A percentile compares a stretch with the other conserved stretches of the same genome.
These are phyloP conservation scores for Helicoverpa zea DNA, from an alignment of 1,140 invertebrate genomes.

Conservation along the genomic window DNA sequence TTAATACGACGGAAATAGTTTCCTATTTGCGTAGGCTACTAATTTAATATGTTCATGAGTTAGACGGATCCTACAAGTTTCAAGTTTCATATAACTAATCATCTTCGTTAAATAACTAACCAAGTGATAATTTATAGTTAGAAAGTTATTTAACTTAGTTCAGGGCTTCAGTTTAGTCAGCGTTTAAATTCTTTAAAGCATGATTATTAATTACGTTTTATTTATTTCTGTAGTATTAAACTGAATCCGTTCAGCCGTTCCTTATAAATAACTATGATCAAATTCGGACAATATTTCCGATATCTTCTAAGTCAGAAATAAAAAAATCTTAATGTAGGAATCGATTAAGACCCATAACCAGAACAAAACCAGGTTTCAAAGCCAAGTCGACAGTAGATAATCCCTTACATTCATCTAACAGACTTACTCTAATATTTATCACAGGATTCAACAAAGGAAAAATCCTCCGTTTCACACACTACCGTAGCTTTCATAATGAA, in stretches of 20 bases:
- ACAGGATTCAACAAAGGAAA: conserved; percentile 45
- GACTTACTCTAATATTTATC: conserved; percentile 50
- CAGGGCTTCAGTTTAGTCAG: too few relatives aligned
- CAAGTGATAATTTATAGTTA: conserved; percentile 6
- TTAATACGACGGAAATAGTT: conserved; percentile 5
- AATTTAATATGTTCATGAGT: neutral
- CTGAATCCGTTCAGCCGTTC: too few relatives aligned
- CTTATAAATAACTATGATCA: too few relatives aligned
- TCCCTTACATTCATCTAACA: conserved; percentile 41
- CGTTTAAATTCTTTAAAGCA: too few relatives aligned
- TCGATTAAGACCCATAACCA: too few relatives aligned
- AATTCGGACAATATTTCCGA: too few relatives aligned
- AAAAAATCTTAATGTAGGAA: too few relatives aligned
- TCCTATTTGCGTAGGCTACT: neutral
- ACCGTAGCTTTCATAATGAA: conserved; percentile 41
- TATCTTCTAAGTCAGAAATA: too few relatives aligned
- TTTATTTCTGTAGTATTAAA: too few relatives aligned
- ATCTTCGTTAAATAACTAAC: neutral
- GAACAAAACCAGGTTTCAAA: neutral
- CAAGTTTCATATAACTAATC: neutral
- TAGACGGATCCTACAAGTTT: neutral
- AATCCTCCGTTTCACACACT: conserved; percentile 20
- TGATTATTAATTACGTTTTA: too few relatives aligned
- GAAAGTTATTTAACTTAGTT: neutral
- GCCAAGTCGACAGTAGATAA: conserved; percentile 13